phyloP scores from a whole-genome alignment of 1,140 invertebrate species.

The Euura lappo region DNA sequence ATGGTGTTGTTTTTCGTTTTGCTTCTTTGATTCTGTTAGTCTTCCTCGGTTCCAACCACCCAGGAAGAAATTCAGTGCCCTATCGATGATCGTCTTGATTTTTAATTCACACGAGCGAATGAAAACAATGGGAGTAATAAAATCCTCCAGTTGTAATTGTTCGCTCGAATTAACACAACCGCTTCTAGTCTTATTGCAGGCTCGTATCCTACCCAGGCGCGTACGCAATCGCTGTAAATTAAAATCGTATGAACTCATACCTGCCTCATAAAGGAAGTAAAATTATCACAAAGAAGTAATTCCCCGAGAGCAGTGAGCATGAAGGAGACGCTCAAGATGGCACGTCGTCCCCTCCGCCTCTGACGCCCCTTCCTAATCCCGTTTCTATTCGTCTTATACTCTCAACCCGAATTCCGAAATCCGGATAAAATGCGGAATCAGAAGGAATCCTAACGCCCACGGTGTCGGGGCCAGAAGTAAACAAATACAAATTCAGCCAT shows the following conservation, averaged over 20 bases:
- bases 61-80: too few relatives aligned
- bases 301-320: constrained; percentile 38
- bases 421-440: too few relatives aligned
- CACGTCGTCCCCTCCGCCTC: constrained; percentile 28
- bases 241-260: background rate
- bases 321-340: constrained; percentile 37
- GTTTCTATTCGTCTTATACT: constrained; percentile 19
- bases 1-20: background rate
- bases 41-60: background rate
- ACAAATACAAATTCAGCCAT: background rate
- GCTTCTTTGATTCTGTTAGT: background rate
- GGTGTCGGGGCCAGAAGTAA: background rate
- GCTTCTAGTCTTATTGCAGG: background rate
- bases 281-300: constrained; percentile 33
- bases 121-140: background rate
- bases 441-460: too few relatives aligned
- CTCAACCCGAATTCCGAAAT: background rate
- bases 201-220: background rate
- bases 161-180: background rate
- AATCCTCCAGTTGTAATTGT: background rate
- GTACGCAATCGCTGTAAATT: background rate
- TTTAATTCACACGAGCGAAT: background rate
- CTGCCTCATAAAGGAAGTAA: background rate
- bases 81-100: too few relatives aligned
- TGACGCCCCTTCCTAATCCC: constrained; percentile 19